Evolutionary conservation across 1,140 invertebrate genomes (phyloP).

Genomic region (Schlechtendalia chinensis): DNA sequence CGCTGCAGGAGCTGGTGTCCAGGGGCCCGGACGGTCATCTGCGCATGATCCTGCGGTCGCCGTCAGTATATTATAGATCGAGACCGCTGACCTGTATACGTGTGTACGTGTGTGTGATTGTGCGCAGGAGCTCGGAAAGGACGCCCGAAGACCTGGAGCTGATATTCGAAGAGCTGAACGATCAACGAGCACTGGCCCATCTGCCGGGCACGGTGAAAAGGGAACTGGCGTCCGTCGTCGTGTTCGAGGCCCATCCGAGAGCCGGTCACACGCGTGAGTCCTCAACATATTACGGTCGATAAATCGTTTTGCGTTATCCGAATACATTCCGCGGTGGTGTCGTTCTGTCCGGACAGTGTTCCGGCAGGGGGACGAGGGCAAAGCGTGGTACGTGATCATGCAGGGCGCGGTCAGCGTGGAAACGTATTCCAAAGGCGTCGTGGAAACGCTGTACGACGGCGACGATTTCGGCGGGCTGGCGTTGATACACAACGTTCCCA

Average conservation of each 20-base stretch:
- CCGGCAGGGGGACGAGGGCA: constrained; percentile 85
- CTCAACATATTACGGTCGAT: no score
- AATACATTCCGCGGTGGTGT: no score
- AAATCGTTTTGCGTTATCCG: no score
- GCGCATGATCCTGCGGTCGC: constrained; percentile 77
- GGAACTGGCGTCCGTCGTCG: constrained; percentile 75
- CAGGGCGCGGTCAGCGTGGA: constrained; percentile 83
- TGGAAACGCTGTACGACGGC: constrained; percentile 78
- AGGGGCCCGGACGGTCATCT: constrained; percentile 74
- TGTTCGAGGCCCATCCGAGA: constrained; percentile 80
- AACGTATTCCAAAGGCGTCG: constrained; percentile 82
- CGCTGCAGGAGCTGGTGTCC: constrained; percentile 66
- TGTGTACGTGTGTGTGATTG: no score
- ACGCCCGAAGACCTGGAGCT: constrained; percentile 77
- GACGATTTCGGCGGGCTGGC: constrained; percentile 89
- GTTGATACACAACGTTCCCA: constrained; percentile 81
- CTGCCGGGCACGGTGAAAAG: constrained; percentile 80
- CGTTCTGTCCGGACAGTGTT: constrained; percentile 71
- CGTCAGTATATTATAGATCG: no score
- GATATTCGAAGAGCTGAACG: constrained; percentile 81
- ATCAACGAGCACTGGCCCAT: constrained; percentile 79
- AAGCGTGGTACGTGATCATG: constrained; percentile 84
- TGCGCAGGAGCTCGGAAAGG: constrained; percentile 68
- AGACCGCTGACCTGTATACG: no score
- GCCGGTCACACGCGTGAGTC: constrained; percentile 75